These are phyloP conservation scores for Epizoanthus stellaris DNA, from an alignment of 92 coral and sea anemone genomes.

Conservation along the genomic window DNA sequence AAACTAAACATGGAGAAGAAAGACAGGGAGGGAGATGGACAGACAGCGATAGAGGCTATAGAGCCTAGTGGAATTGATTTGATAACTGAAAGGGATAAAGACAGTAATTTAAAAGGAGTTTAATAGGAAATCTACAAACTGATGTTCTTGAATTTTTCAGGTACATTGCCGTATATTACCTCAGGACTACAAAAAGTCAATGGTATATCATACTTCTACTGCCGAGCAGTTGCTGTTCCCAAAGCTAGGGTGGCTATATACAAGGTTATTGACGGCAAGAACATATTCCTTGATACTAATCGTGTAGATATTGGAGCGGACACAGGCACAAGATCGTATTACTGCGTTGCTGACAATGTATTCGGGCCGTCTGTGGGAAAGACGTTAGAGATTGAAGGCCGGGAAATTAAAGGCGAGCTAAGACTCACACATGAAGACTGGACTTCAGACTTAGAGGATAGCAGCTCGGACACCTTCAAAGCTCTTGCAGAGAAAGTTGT, in stretches of 20 bases:
- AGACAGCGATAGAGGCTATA: neutral
- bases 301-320: conserved; percentile 50
- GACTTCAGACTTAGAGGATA: conserved; percentile 56
- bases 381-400: conserved; percentile 53
- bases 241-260: conserved; percentile 59
- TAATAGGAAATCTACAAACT: no score
- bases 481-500: conserved; percentile 51
- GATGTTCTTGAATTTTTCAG: conserved; percentile 19
- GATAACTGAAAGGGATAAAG: no score
- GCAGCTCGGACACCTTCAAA: conserved; percentile 50
- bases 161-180: conserved; percentile 68
- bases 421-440: conserved; percentile 69
- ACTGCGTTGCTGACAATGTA: conserved; percentile 76
- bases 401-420: conserved; percentile 67
- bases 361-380: conserved; percentile 77
- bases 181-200: conserved; percentile 60
- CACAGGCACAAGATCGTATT: conserved; percentile 69
- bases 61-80: no score
- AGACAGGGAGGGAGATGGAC: neutral
- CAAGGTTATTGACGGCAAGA: conserved; percentile 58
- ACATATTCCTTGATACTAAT: conserved; percentile 24
- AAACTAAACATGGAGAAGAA: neutral
- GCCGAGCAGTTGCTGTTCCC: conserved; percentile 78
- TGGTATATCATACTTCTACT: conserved; percentile 62
- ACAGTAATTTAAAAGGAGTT: no score